Conservation (phyloP, 1,140 invertebrate species). For the Drosophila lacteicornis region DNA sequence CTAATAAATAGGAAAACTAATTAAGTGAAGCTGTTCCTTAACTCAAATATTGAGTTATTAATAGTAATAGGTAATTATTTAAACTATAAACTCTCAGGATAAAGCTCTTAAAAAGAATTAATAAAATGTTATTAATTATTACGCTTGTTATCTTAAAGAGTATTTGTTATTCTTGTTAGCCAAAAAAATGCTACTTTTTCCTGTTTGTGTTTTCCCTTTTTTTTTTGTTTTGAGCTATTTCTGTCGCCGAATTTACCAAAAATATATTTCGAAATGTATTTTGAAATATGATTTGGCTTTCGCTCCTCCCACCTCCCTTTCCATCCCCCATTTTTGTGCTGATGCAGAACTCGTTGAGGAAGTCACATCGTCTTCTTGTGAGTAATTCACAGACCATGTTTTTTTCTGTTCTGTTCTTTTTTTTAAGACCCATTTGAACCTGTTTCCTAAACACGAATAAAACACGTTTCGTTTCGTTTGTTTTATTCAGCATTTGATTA, state of each 20-base stretch:
- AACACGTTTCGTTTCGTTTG: conserved; percentile 63
- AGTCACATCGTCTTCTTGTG: conserved; percentile 6
- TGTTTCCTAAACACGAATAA: conserved; percentile 68
- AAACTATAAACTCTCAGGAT: background rate
- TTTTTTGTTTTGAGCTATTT: conserved; percentile 10
- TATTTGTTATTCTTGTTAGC: background rate
- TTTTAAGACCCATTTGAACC: conserved; percentile 48
- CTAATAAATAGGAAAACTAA: too few species aligned
- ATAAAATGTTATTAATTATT: background rate
- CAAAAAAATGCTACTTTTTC: background rate
- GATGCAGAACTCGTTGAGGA: conserved; percentile 25
- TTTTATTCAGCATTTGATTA: conserved; percentile 21
- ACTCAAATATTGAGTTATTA: too few species aligned
- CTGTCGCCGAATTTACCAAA: conserved; percentile 5
- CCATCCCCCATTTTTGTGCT: background rate
- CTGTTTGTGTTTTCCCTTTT: background rate
- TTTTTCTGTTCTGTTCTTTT: background rate
- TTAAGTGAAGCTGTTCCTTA: too few species aligned
- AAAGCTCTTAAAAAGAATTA: background rate
- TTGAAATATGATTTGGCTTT: conserved; percentile 16
- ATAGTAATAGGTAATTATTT: background rate
- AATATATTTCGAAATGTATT: conserved; percentile 35
- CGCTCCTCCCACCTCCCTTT: background rate
- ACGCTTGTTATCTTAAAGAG: background rate
- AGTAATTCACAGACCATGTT: conserved; percentile 30